Base-by-base conservation (phyloP, 1,140 invertebrate species). In the Sinella curviseta region DNA sequence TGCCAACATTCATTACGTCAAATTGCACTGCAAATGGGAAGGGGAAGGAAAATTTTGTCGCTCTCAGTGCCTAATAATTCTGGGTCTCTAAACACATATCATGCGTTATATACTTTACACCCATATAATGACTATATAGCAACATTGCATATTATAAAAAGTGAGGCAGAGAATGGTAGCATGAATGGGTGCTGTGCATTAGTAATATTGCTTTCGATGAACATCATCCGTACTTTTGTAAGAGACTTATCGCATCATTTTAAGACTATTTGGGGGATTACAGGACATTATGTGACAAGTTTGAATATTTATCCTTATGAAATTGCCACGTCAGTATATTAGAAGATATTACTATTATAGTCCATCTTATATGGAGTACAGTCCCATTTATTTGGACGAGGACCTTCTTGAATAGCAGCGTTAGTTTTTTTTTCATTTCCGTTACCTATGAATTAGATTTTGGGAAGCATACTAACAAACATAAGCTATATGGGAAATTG, bases 1-100 rank as follows among this genome's bases (percentile, higher is more conserved):
- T 70, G 65, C 65, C 65, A 70, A 70, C 65, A 70, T 70, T 70
- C 65, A 70, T 70, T 70, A 70, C 31, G 31, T 70, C 65, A 70
- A 70, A 70, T 70, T 70, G 65, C 65, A 33, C 65, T 24, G 65
- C 24, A 70, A 70, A 70, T 33, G 65, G 65, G 28, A 33, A 33
- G 28, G 30, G 65, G 24, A 24, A 33, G 31, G n/a, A 24, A 33
- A 33, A 31, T 31, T 30, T 31, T 70, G 65, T 70, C 57, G 57
- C 57, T 26, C 24, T 60, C 14, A 60, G 8, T 60, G 55, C 55
- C 55, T 60, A 60, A 14, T 60, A 48, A 48, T 48, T 8, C 4
- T 48, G 17, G 4, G 39, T 4, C 39, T 48, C 17, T 48, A 17
- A 8, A 48, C n/a, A n/a, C n/a, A n/a, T n/a, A n/a, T n/a, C n/a